Conservation (phyloP, 1,140 invertebrate species). For the Brachionus rotundiformis region DNA sequence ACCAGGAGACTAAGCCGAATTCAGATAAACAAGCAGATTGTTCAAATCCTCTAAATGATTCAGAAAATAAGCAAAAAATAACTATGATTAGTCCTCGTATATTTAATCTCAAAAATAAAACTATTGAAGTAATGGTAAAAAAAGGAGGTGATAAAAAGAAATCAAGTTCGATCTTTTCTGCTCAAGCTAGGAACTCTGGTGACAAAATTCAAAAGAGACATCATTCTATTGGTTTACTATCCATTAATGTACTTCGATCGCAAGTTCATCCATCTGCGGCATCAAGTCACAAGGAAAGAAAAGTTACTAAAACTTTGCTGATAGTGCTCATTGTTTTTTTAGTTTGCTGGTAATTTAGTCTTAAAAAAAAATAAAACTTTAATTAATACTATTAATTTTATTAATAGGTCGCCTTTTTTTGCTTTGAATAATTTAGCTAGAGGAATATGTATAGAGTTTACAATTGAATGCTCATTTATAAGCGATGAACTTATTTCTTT, state of each 20-base stretch:
- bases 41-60: neutral
- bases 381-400: neutral
- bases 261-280: constrained; percentile 74
- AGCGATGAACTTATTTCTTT: constrained; percentile 68
- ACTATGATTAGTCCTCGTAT: constrained; percentile 5
- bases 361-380: neutral
- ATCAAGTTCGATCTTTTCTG: constrained; percentile 59
- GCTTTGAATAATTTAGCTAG: constrained; percentile 88
- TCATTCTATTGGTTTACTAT: constrained; percentile 60
- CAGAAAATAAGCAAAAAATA: constrained; percentile 2
- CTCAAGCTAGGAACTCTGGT: constrained; percentile 61
- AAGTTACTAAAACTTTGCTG: constrained; percentile 97
- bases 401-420: constrained; percentile 67
- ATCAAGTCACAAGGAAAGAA: constrained; percentile 89
- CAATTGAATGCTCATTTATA: constrained; percentile 56
- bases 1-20: constrained; percentile 55
- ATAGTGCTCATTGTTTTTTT: constrained; percentile 71
- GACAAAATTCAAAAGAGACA: constrained; percentile 73
- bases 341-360: constrained; percentile 37
- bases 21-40: neutral
- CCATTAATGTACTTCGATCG: constrained; percentile 58
- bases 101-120: constrained; percentile 39
- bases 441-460: constrained; percentile 77
- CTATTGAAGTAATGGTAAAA: neutral
- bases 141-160: neutral